Conservation (phyloP, 2,113 vertebrate genomes). For the Syrrhaptes paradoxus region DNA sequence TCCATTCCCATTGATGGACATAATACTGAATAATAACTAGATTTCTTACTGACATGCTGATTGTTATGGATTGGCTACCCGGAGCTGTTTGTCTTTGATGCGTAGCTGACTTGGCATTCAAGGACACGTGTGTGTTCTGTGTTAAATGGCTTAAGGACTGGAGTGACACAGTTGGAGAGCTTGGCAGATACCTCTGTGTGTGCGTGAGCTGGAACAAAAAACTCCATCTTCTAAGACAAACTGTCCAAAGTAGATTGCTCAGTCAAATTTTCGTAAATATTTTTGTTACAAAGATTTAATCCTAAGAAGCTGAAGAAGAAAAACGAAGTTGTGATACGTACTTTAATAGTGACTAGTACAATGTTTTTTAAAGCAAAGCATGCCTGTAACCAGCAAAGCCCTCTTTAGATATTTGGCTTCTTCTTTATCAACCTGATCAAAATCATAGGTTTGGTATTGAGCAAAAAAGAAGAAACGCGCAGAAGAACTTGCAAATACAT, state of each 20-base stretch:
- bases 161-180: slow-evolving; percentile 38
- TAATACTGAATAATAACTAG: not conserved
- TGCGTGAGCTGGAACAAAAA: slow-evolving; percentile 23
- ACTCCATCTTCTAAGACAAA: not conserved
- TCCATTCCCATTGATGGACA: rapidly evolving
- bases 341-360: not conserved
- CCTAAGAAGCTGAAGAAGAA: not conserved
- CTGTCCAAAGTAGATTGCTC: not conserved
- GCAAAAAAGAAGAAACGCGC: not conserved
- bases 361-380: not conserved
- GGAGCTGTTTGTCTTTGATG: not conserved
- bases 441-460: not conserved
- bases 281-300: slow-evolving; percentile 9
- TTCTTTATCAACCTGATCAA: not conserved
- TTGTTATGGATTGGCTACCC: not conserved
- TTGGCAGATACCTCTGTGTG: not conserved
- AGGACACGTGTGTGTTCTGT: slow-evolving; percentile 7
- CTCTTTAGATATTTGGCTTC: not conserved
- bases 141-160: slow-evolving; percentile 43
- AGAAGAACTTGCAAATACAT: not conserved
- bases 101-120: not conserved
- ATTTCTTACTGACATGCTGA: not conserved
- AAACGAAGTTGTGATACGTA: not conserved
- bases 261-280: not conserved
- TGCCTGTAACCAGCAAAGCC: not conserved